phyloP scores from a whole-genome alignment of 2,888 invertebrate species.

The Autographa gamma region DNA sequence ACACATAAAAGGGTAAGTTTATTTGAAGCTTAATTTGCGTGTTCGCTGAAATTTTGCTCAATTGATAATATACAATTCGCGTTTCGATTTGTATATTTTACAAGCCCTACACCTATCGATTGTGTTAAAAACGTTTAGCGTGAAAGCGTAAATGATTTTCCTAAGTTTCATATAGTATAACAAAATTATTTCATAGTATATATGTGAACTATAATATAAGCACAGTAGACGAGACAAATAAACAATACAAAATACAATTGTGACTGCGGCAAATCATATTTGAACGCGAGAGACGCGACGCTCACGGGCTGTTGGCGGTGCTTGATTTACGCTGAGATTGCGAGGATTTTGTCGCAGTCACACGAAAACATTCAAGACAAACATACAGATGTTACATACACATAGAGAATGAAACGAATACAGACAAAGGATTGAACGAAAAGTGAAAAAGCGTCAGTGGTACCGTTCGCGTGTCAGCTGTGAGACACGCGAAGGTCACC shows the following conservation, averaged over 20 bases:
- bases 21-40: constrained; percentile 89
- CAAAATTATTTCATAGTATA: constrained; percentile 84
- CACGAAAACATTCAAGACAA: constrained; percentile 87
- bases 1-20: constrained; percentile 90
- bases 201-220: constrained; percentile 84
- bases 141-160: constrained; percentile 90
- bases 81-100: constrained; percentile 83
- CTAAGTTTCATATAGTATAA: constrained; percentile 86
- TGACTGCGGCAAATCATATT: constrained; percentile 84
- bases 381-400: constrained; percentile 90
- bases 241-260: constrained; percentile 85
- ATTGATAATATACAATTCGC: constrained; percentile 84
- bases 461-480: constrained; percentile 82
- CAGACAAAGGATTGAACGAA: constrained; percentile 88
- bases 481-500: constrained; percentile 82
- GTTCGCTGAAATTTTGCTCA: constrained; percentile 87
- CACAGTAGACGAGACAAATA: constrained; percentile 89
- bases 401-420: constrained; percentile 89
- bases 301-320: constrained; percentile 59
- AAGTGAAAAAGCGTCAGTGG: constrained; percentile 86
- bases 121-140: constrained; percentile 87
- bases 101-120: constrained; percentile 82
- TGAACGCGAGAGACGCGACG: constrained; percentile 62
- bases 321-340: constrained; percentile 67
- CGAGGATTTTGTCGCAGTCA: constrained; percentile 82